A percentile compares a stretch with the other conserved stretches of the same genome.
phyloP scores from a whole-genome alignment of 2,888 invertebrate genomes.

The Reticulitermes lucifugus region DNA sequence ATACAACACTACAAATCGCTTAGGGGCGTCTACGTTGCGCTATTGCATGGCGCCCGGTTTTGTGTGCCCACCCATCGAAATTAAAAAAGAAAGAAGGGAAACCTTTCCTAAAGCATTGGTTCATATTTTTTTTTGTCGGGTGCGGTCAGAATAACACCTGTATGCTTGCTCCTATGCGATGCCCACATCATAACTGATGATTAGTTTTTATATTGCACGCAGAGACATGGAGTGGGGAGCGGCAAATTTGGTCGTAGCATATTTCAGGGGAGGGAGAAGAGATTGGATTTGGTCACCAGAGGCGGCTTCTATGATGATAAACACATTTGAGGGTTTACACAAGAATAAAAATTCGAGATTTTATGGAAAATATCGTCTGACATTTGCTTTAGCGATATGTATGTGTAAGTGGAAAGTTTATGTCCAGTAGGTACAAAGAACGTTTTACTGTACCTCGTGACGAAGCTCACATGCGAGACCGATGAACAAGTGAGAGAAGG shows the following conservation, averaged over 20 bases:
- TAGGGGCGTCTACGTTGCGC: constrained; percentile 1
- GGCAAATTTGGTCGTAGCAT: not conserved
- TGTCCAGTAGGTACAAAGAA: too few species aligned
- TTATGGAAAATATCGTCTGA: too few species aligned
- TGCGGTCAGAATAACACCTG: constrained; percentile 20
- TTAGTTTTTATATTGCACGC: constrained; percentile 17
- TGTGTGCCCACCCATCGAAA: constrained; percentile 10
- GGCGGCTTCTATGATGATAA: not conserved
- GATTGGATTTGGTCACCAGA: not conserved
- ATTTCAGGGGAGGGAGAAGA: not conserved
- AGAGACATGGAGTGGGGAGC: not conserved
- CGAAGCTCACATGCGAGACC: too few species aligned
- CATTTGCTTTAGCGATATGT: too few species aligned
- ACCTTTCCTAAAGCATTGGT: constrained; percentile 10
- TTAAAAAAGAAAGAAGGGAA: not conserved
- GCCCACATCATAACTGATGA: constrained; percentile 5
- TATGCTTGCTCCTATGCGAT: not conserved
- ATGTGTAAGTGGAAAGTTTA: too few species aligned
- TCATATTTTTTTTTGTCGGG: not conserved
- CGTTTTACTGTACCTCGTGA: too few species aligned
- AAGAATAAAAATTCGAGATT: too few species aligned
- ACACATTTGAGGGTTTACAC: too few species aligned
- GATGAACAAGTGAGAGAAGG: too few species aligned
- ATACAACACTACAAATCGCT: not conserved
- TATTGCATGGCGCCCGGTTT: not conserved